Percentiles rank a stretch among this genome's conserved stretches.
phyloP scores from a whole-genome alignment of 2,113 vertebrate species.

The Poicephalus meyeri region DNA sequence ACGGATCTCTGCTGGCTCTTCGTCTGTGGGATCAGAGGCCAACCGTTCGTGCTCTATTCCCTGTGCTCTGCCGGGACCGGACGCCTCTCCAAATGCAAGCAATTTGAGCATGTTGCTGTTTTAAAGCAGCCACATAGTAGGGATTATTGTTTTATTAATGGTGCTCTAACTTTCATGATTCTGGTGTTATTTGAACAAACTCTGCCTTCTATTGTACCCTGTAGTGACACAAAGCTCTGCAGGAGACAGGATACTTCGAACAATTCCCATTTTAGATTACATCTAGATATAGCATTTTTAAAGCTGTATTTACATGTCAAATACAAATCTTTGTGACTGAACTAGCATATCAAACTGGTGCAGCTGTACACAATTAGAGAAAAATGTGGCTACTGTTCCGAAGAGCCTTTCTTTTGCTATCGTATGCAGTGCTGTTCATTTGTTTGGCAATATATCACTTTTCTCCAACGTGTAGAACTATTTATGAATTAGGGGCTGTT shows the following conservation, averaged over 20 bases:
- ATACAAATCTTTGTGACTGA: constrained; percentile 31
- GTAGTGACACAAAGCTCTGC: constrained; percentile 26
- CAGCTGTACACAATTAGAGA: constrained; percentile 35
- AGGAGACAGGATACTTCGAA: constrained; percentile 27
- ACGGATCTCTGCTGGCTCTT: no score
- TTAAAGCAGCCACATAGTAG: background rate
- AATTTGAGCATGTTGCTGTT: background rate
- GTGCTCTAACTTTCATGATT: background rate
- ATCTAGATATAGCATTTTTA: constrained; percentile 33
- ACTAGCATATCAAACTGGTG: constrained; percentile 30
- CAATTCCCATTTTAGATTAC: constrained; percentile 11
- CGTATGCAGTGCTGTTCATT: background rate
- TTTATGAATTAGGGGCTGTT: constrained; percentile 21
- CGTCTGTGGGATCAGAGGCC: no score
- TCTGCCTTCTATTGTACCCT: background rate
- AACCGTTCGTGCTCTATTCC: no score
- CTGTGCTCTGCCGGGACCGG: no score
- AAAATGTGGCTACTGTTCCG: constrained; percentile 14
- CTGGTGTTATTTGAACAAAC: constrained; percentile 41
- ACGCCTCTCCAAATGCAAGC: no score
- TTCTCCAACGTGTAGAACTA: background rate
- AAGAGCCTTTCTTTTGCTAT: background rate
- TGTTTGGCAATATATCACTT: constrained; percentile 11
- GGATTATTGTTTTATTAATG: constrained; percentile 57
- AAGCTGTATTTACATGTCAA: constrained; percentile 45